A percentile compares a stretch with the other conserved stretches of the same genome.
Evolutionary conservation across 1,140 invertebrate genomes (phyloP).

Genomic region (Anastrepha ludens): DNA sequence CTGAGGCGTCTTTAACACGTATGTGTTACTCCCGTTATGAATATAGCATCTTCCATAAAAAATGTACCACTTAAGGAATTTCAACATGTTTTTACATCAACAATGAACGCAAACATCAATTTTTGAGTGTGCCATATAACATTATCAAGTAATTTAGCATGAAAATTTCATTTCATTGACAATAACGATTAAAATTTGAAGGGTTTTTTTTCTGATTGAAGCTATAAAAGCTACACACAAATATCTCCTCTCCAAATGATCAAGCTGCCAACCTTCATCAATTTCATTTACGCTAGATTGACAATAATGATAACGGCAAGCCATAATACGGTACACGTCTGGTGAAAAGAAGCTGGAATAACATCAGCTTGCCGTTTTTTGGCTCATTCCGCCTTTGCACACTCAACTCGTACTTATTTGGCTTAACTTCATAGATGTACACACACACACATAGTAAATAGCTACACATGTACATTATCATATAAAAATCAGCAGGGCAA

Average conservation of each 20-base stretch:
- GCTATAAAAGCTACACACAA: background rate
- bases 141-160: constrained; percentile 18
- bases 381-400: background rate
- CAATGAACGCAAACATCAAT: too few species aligned
- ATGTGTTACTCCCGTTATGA: too few species aligned
- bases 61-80: too few species aligned
- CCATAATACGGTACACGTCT: background rate
- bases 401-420: constrained; percentile 14
- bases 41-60: too few species aligned
- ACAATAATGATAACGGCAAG: constrained; percentile 39
- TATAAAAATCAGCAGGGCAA: background rate
- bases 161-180: background rate
- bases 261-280: constrained; percentile 40
- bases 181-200: constrained; percentile 20
- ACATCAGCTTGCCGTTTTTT: background rate
- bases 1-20: too few species aligned
- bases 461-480: background rate
- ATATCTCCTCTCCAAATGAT: background rate
- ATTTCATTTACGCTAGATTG: constrained; percentile 51
- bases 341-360: background rate
- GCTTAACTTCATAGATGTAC: background rate
- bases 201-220: background rate
- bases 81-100: too few species aligned
- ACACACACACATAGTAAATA: background rate
- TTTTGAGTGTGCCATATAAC: too few species aligned